A percentile compares a stretch with the other conserved stretches of the same genome.
Evolutionary conservation across 2,113 vertebrate genomes (phyloP).

Genomic region (Lampris incognitus): DNA sequence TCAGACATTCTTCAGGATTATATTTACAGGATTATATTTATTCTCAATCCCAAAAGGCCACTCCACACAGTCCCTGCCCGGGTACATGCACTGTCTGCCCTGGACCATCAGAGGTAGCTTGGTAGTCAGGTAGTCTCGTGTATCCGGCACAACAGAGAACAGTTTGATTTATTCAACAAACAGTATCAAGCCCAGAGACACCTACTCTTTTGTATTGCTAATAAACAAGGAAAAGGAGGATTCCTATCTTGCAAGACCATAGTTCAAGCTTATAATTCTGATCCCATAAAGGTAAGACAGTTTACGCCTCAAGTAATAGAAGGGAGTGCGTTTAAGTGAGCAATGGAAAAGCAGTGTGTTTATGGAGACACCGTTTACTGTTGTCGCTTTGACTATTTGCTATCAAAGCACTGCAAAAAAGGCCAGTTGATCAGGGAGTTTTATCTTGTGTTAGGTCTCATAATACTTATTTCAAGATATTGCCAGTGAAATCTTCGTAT

Average conservation of each 20-base stretch:
- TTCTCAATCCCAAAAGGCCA: conserved; percentile 69
- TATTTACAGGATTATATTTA: conserved; percentile 81
- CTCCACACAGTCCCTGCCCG: conserved; percentile 12
- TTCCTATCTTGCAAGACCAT: conserved; percentile 19
- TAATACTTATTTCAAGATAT: too few relatives aligned
- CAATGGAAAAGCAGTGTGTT: too few relatives aligned
- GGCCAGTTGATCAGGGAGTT: too few relatives aligned
- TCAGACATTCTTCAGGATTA: conserved; percentile 66
- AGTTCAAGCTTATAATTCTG: conserved; percentile 12
- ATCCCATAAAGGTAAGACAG: conserved; percentile 62
- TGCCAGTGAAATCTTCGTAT: too few relatives aligned
- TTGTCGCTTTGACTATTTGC: too few relatives aligned
- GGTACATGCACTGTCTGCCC: conserved; percentile 51
- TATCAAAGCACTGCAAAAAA: too few relatives aligned
- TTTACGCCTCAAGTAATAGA: background rate
- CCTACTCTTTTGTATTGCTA: conserved; percentile 27
- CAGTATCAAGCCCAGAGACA: conserved; percentile 29
- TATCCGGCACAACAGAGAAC: conserved; percentile 6
- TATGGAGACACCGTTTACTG: too few relatives aligned
- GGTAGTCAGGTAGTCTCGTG: conserved; percentile 56
- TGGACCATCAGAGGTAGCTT: conserved; percentile 53
- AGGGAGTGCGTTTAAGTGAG: background rate
- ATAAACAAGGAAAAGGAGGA: conserved; percentile 23
- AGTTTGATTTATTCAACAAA: conserved; percentile 19
- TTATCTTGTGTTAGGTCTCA: too few relatives aligned